Percentiles rank a stretch among this genome's conserved stretches.
phyloP scores from a whole-genome alignment of 2,113 vertebrate species.

The Hippocampus mohnikei region DNA sequence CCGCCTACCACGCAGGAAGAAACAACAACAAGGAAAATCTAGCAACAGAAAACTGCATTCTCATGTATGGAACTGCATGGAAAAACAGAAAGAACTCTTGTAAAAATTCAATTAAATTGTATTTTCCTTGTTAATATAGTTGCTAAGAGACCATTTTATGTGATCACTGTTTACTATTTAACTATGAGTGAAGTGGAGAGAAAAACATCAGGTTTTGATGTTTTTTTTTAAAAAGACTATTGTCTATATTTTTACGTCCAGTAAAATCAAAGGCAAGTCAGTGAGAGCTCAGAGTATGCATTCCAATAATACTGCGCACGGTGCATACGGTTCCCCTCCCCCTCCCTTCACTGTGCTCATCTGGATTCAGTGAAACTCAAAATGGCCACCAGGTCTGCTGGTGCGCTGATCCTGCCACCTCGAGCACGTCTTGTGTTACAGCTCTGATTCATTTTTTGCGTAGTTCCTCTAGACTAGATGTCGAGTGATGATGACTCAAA shows the following conservation, averaged over 20 bases:
- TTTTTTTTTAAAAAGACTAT: not conserved
- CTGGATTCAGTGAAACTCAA: conserved; percentile 66
- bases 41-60: conserved; percentile 35
- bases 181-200: not conserved
- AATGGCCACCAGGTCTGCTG: conserved; percentile 63
- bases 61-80: conserved; percentile 2
- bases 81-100: conserved; percentile 1
- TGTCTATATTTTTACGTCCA: not conserved
- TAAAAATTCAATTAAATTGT: conserved; percentile 1
- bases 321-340: conserved; percentile 47
- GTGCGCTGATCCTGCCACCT: conserved; percentile 27
- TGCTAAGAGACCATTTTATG: not conserved
- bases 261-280: conserved; percentile 22
- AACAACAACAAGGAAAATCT: conserved; percentile 1
- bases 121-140: conserved; percentile 1
- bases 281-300: conserved; percentile 42
- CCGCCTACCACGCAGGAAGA: conserved; percentile 49
- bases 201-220: not conserved
- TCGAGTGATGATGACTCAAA: not conserved
- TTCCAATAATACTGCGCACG: conserved; percentile 51
- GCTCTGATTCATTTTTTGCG: not conserved
- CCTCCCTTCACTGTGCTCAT: conserved; percentile 50
- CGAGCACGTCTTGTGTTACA: conserved; percentile 9
- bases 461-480: not conserved
- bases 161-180: conserved; percentile 1